Evolutionary conservation across 2,113 vertebrate species (phyloP).

Genomic region (Ceyx cyanopectus): DNA sequence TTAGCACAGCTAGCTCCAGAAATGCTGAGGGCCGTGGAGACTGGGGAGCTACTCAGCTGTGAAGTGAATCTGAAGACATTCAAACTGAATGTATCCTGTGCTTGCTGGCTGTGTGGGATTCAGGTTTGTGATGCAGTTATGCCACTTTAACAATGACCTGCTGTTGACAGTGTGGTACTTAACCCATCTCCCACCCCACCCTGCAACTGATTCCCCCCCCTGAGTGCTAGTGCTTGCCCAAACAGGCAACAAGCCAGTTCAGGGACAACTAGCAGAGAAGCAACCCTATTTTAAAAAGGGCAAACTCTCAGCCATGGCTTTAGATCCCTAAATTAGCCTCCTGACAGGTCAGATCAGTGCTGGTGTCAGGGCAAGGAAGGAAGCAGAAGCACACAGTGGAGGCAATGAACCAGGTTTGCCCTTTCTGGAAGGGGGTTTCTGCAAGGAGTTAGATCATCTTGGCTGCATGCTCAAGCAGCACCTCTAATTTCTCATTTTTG

Average conservation of each 20-base stretch:
- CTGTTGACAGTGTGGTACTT: accelerated
- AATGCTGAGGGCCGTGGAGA: accelerated
- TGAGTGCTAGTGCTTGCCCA: neutral
- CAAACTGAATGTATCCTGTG: neutral
- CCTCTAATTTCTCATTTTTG: neutral
- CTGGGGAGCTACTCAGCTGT: neutral
- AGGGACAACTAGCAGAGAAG: neutral
- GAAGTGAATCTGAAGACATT: neutral
- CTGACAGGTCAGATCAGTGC: neutral
- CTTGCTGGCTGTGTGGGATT: neutral
- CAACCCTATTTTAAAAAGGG: neutral
- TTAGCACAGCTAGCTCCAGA: neutral
- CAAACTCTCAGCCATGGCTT: neutral
- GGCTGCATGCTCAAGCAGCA: neutral
- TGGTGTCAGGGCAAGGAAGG: neutral
- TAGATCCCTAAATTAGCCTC: neutral
- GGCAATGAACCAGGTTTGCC: neutral
- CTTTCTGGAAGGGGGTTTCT: neutral
- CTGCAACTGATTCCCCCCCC: neutral
- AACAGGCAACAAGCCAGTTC: neutral
- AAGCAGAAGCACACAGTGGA: neutral
- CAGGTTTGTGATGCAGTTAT: neutral
- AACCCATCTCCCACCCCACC: neutral
- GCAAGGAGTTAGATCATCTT: neutral
- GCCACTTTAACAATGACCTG: neutral